These are phyloP conservation scores for Peucedramus taeniatus DNA, from an alignment of 2,113 vertebrate genomes.

Conservation along the genomic window DNA sequence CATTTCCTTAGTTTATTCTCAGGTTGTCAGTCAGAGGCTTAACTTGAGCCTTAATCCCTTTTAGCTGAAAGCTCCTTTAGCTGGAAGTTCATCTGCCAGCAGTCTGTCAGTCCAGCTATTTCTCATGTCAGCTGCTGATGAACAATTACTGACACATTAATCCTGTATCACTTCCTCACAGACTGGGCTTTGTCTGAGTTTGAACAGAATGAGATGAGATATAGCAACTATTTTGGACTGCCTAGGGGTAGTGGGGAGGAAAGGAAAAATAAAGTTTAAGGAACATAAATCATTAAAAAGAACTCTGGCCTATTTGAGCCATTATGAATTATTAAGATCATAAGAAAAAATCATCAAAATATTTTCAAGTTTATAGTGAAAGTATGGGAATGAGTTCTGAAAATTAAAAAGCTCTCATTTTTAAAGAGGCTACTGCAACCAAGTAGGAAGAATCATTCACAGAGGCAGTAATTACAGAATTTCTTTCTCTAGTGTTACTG, in stretches of 20 bases:
- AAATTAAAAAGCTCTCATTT: background rate
- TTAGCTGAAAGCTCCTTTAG: slow-evolving; percentile 38
- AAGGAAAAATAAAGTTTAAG: background rate
- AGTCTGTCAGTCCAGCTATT: slow-evolving; percentile 17
- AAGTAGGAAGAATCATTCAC: background rate
- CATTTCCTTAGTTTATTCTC: background rate
- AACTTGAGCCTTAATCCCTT: slow-evolving; percentile 36
- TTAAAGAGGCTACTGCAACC: background rate
- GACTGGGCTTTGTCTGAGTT: slow-evolving; percentile 38
- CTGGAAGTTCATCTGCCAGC: slow-evolving; percentile 27
- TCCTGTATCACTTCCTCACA: slow-evolving; percentile 2
- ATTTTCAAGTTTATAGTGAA: background rate
- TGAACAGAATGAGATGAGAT: slow-evolving; percentile 2
- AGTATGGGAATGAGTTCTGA: background rate
- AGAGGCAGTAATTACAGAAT: background rate
- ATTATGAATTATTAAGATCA: background rate
- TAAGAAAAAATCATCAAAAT: background rate
- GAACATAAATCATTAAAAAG: background rate
- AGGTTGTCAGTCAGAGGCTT: background rate
- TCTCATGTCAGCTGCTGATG: slow-evolving; percentile 32
- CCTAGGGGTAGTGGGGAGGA: background rate
- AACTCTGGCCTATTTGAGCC: background rate
- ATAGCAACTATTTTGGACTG: background rate
- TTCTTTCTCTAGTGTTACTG: background rate
- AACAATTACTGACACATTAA: slow-evolving; percentile 64